Conservation (phyloP, 1,140 invertebrate species). For the Brachystomella parvula region DNA sequence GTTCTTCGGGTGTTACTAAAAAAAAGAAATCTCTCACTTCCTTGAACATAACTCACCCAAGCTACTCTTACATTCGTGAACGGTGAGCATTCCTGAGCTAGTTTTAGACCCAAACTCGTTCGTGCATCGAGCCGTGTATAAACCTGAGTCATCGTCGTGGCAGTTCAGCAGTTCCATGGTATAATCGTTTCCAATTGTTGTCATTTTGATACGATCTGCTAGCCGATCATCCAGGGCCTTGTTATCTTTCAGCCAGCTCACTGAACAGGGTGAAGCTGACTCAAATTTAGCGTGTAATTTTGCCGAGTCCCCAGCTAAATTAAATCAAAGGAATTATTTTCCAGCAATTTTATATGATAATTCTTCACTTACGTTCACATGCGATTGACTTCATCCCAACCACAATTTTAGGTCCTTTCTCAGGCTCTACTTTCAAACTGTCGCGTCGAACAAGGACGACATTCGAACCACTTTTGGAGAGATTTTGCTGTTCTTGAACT, state of each 20-base stretch:
- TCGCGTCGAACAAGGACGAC: neutral
- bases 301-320: slow-evolving; percentile 72
- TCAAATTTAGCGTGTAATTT: slow-evolving; percentile 71
- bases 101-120: slow-evolving; percentile 69
- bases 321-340: slow-evolving; percentile 7
- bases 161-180: slow-evolving; percentile 70
- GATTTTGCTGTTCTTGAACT: neutral
- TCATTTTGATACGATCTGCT: slow-evolving; percentile 60
- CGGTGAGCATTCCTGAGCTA: slow-evolving; percentile 73
- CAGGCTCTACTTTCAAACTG: slow-evolving; percentile 2
- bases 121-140: slow-evolving; percentile 83
- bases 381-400: slow-evolving; percentile 64
- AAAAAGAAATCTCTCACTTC: neutral
- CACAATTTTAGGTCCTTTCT: slow-evolving; percentile 52
- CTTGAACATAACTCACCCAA: neutral
- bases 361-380: slow-evolving; percentile 63
- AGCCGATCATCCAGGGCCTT: slow-evolving; percentile 66
- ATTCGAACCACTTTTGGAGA: neutral
- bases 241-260: slow-evolving; percentile 87
- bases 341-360: neutral
- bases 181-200: slow-evolving; percentile 49
- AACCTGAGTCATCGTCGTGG: slow-evolving; percentile 69
- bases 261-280: slow-evolving; percentile 43
- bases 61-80: slow-evolving; percentile 64
- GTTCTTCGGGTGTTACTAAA: slow-evolving; percentile 62